Conservation (phyloP, 2,797 vertebrate genomes). For the Benthosema pterotum region DNA sequence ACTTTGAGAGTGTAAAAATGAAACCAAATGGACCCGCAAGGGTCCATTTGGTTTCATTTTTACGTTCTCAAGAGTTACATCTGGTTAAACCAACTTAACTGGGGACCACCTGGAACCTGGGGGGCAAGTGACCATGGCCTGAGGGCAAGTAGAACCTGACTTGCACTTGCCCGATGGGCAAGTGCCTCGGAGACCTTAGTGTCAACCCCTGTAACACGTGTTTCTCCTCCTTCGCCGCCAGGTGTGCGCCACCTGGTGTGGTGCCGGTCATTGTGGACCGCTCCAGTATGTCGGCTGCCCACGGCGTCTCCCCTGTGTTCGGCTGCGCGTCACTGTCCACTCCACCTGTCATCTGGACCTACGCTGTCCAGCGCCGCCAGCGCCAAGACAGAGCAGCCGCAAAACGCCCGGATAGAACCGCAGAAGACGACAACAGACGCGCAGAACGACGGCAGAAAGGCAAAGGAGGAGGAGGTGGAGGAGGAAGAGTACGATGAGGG, state of each 20-base stretch:
- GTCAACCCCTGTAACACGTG: too few relatives aligned
- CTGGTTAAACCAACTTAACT: too few relatives aligned
- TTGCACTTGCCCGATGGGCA: too few relatives aligned
- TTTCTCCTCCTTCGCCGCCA: constrained; percentile 19
- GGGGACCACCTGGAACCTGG: too few relatives aligned
- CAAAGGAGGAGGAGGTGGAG: constrained; percentile 32
- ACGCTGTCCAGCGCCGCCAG: constrained; percentile 21
- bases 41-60: too few relatives aligned
- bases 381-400: constrained; percentile 40
- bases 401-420: not conserved
- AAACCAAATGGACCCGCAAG: too few relatives aligned
- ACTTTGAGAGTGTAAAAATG: too few relatives aligned
- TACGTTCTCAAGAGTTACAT: too few relatives aligned
- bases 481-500: constrained; percentile 48
- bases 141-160: too few relatives aligned
- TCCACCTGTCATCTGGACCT: constrained; percentile 53
- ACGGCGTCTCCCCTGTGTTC: constrained; percentile 5
- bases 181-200: too few relatives aligned
- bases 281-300: not conserved
- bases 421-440: not conserved
- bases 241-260: constrained; percentile 34
- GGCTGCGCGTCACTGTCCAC: constrained; percentile 20
- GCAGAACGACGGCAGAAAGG: constrained; percentile 5
- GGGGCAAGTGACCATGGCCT: too few relatives aligned
- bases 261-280: constrained; percentile 24